Conservation (phyloP, 2,888 invertebrate species). For the Synanthedon formicaeformis region DNA sequence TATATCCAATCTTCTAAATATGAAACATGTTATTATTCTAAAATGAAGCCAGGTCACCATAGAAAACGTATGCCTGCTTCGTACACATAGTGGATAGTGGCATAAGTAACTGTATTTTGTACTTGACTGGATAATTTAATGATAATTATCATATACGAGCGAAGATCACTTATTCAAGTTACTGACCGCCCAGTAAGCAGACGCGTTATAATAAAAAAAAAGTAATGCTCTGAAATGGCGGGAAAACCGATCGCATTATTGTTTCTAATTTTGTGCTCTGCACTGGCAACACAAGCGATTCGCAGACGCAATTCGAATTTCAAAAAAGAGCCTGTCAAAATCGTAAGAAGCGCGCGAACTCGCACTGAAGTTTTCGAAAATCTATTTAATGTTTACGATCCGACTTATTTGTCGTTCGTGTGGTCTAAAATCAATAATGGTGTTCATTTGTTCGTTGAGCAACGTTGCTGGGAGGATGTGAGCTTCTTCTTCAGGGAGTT, state of each 20-base stretch:
- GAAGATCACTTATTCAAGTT: not conserved
- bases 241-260: not conserved
- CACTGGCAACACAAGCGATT: not conserved
- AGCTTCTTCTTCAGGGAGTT: conserved; percentile 51
- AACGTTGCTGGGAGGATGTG: conserved; percentile 53
- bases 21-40: not conserved
- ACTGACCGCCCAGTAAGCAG: not conserved
- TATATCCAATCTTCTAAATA: too few relatives aligned
- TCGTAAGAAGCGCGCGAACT: conserved; percentile 10
- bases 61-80: not conserved
- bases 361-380: conserved; percentile 45
- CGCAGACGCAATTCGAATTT: not conserved
- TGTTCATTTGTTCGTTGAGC: conserved; percentile 45
- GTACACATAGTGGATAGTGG: not conserved
- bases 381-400: conserved; percentile 54
- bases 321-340: not conserved
- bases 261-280: not conserved
- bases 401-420: conserved; percentile 49
- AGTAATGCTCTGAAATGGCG: not conserved
- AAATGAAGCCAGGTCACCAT: not conserved
- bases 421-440: conserved; percentile 58
- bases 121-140: not conserved
- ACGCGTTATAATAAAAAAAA: not conserved
- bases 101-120: not conserved
- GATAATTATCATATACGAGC: not conserved